Conservation (phyloP, 2,888 invertebrate species). For the Lithophane semibrunnea region DNA sequence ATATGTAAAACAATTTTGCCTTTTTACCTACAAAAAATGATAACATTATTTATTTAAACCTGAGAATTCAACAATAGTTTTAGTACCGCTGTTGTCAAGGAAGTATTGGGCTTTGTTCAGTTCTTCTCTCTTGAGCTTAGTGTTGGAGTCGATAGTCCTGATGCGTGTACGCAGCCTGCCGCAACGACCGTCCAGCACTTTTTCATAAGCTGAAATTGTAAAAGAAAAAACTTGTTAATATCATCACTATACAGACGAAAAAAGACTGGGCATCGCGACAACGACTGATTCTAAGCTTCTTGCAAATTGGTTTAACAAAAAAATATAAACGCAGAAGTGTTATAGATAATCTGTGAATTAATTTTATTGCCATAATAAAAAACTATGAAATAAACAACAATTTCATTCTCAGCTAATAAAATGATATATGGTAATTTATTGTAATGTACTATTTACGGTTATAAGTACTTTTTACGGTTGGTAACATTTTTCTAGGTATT, state of each 20-base stretch:
- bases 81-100: constrained; percentile 76
- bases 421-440: neutral
- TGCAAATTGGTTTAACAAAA: neutral
- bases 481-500: constrained; percentile 21
- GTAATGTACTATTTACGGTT: neutral
- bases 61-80: constrained; percentile 80
- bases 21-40: neutral
- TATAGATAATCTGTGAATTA: neutral
- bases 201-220: constrained; percentile 83
- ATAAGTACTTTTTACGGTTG: neutral
- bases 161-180: constrained; percentile 85
- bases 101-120: constrained; percentile 83
- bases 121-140: constrained; percentile 82
- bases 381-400: neutral
- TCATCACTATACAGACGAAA: neutral
- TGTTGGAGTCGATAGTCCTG: constrained; percentile 78
- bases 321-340: neutral
- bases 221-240: constrained; percentile 9
- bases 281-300: neutral
- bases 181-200: constrained; percentile 84
- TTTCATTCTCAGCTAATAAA: neutral
- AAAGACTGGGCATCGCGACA: no score
- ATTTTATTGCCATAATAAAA: neutral
- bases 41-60: constrained; percentile 44
- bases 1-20: neutral